phyloP scores from a whole-genome alignment of 2,888 invertebrate genomes.

The Endotricha flammealis region DNA sequence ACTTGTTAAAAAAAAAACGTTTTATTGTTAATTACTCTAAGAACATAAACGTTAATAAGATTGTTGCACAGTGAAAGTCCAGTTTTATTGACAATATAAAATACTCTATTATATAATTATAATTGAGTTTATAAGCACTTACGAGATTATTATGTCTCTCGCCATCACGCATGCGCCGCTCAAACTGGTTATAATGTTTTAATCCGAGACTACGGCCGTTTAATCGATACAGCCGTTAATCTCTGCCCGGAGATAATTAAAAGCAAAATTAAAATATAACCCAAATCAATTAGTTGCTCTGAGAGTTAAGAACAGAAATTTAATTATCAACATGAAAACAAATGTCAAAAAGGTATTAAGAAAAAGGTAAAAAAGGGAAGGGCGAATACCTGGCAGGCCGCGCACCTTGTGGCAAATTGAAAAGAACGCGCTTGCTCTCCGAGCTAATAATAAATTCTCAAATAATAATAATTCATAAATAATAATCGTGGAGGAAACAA shows the following conservation, averaged over 20 bases:
- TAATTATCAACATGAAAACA: slow-evolving; percentile 60
- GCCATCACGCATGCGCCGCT: background rate
- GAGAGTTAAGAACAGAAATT: slow-evolving; percentile 54
- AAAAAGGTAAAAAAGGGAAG: slow-evolving; percentile 42
- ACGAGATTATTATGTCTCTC: background rate
- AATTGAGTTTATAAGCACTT: background rate
- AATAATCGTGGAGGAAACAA: slow-evolving; percentile 73
- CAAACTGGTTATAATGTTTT: background rate
- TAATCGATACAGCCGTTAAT: slow-evolving; percentile 22
- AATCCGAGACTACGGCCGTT: slow-evolving; percentile 8
- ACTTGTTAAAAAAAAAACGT: no score
- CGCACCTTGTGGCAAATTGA: slow-evolving; percentile 76
- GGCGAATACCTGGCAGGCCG: slow-evolving; percentile 45
- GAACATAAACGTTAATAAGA: no score
- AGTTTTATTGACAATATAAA: no score
- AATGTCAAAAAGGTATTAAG: slow-evolving; percentile 59
- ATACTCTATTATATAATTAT: background rate
- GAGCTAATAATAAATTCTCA: slow-evolving; percentile 74
- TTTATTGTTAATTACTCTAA: no score
- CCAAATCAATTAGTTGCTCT: slow-evolving; percentile 62
- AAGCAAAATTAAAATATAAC: slow-evolving; percentile 53
- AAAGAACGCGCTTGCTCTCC: slow-evolving; percentile 69
- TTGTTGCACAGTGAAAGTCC: no score
- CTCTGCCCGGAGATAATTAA: slow-evolving; percentile 36
- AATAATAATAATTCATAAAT: slow-evolving; percentile 79